Percentiles rank a stretch among this genome's conserved stretches.
Conservation (phyloP, 2,113 vertebrate species). For the rat (Rattus norvegicus) region GRCr8 NC_086027.1:67503001-67503500, state of each 20-base stretch:
- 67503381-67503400: too few species aligned
- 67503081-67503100: not conserved
- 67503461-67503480: too few species aligned
- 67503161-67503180: conserved; percentile 91
- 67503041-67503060: not conserved
- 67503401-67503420: too few species aligned
- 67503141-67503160: not conserved
- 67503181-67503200: conserved; percentile 91
- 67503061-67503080: conserved; percentile 33
- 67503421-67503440: too few species aligned
- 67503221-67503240: conserved; percentile 92
- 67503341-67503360: not conserved
- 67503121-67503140: not conserved
- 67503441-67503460: too few species aligned
- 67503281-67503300: conserved; percentile 20
- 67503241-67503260: conserved; percentile 92
- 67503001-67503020: not conserved
- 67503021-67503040: not conserved
- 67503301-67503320: conserved; percentile 23
- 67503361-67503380: conserved; percentile 44
- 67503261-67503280: conserved; percentile 91
- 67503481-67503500: too few species aligned
- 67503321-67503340: conserved; percentile 53
- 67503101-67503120: conserved; percentile 25
- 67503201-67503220: conserved; percentile 92